Evolutionary conservation across 2,113 vertebrate genomes (phyloP), one percentile per base, ranked within the genome.

Genomic region (Rattus rattus): DNA sequence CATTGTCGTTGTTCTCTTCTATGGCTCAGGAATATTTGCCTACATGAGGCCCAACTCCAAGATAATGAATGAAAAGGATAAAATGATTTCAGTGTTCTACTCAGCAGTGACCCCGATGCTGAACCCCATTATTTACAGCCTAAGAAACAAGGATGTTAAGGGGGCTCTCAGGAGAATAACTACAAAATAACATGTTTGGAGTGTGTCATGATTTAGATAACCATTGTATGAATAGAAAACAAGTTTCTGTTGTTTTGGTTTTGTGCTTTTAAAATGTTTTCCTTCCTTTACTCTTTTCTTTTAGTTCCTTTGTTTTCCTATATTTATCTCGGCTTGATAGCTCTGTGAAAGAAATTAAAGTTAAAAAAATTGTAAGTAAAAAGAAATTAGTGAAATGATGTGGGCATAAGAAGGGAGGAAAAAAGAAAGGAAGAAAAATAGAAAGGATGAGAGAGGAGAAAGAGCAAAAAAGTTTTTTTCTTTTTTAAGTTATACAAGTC

Each of bases 141-240:
- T 98, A 39, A 97, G 97, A 33, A 98, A 98, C 76, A 97, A 97
- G 76, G 97, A 98, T 67, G 98, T 98, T 5, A 97, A 98, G 88
- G 69, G 86, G 14, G 97, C 97, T 61, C n/a, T 98, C 77, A 89
- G 47, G 30, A 97, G 69, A 89, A 1, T 96, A 72, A 90, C 65
- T 80, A 36, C 43, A 88, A 96, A 76, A 92, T 92, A 80, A 9
- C 14, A 72, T 14, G 2, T 61, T 81, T 52, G 19, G 30, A 80
- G 11, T 47, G 69, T 22, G 5, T 59, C 65, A 30, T 87, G 28
- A 52, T 22, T 81, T 52, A 84, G 7, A 59, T 61, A 24, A 54
- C 75, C 36, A 47, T 39, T 76, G 70, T 86, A 72, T 1, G 4
- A 5, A 73, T n/a, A 49, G 6, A 85, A 0, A 70, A 61, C 39